Percentiles rank a stretch among this genome's conserved stretches.
These are phyloP conservation scores for Reinhardtius hippoglossoides DNA, from an alignment of 2,113 vertebrate species.

Conservation along the genomic window DNA sequence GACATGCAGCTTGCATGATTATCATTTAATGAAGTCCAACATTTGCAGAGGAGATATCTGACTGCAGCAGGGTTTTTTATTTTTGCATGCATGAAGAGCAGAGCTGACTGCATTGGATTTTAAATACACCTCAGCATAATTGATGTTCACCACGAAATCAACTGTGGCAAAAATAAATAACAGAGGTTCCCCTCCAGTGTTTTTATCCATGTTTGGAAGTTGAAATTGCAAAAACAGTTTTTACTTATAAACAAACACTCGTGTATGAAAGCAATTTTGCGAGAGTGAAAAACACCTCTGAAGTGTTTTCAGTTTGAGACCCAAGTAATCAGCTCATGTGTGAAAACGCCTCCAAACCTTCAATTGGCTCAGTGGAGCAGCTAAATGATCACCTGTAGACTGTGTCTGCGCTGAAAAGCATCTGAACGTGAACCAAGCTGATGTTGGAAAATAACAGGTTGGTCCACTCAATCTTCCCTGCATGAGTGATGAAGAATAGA, in stretches of 20 bases:
- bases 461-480: not conserved
- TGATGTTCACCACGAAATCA: not conserved
- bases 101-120: not conserved
- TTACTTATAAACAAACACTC: not conserved
- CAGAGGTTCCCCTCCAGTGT: not conserved
- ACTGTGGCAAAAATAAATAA: constrained; percentile 5
- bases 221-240: constrained; percentile 2
- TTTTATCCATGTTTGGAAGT: not conserved
- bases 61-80: not conserved
- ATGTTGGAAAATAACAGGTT: not conserved
- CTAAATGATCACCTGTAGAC: constrained; percentile 20
- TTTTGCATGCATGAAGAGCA: not conserved
- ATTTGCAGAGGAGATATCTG: not conserved
- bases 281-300: not conserved
- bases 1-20: not conserved
- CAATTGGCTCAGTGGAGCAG: not conserved
- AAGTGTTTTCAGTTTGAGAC: constrained; percentile 12
- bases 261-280: constrained; percentile 25
- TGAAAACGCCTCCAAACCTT: constrained; percentile 28
- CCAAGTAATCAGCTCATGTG: constrained; percentile 14
- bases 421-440: not conserved
- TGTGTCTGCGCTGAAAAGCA: not conserved
- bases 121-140: not conserved
- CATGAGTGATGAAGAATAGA: not conserved
- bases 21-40: not conserved